Conservation (phyloP, 1,140 invertebrate species). For the Tetragonula clypearis region DNA sequence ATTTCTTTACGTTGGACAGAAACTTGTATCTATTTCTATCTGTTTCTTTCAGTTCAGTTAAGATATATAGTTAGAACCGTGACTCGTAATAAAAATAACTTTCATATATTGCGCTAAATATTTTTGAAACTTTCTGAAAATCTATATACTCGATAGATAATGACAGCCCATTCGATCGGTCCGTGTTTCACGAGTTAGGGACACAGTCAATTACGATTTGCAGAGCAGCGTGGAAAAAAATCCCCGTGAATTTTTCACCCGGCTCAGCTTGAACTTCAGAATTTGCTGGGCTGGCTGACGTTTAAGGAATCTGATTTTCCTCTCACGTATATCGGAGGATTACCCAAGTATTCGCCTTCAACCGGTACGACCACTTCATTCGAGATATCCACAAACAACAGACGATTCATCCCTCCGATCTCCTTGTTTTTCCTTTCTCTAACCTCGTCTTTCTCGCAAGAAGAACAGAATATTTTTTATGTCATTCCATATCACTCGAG, state of each 20-base stretch:
- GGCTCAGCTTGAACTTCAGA: conserved; percentile 39
- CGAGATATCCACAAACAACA: conserved; percentile 60
- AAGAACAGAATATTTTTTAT: neutral
- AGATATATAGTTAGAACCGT: neutral
- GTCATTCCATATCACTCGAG: no score
- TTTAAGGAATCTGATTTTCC: conserved; percentile 76
- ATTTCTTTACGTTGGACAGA: no score
- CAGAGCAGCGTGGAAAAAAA: conserved; percentile 39
- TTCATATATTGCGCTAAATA: neutral
- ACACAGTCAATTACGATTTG: conserved; percentile 23
- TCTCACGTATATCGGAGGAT: conserved; percentile 74
- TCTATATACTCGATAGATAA: neutral
- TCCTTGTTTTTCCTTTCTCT: conserved; percentile 19
- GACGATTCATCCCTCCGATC: conserved; percentile 38
- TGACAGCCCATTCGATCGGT: neutral
- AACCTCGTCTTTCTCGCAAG: conserved; percentile 21
- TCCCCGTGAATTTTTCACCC: conserved; percentile 68
- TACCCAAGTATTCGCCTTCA: conserved; percentile 67
- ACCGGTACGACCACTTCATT: conserved; percentile 47
- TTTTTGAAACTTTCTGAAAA: neutral
- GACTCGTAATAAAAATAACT: neutral
- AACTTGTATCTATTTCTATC: no score
- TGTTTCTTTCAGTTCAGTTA: neutral
- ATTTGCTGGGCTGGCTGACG: conserved; percentile 64
- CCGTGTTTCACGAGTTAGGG: neutral